Evolutionary conservation across 2,888 invertebrate genomes (phyloP).

Genomic region (Acrobasis suavella): DNA sequence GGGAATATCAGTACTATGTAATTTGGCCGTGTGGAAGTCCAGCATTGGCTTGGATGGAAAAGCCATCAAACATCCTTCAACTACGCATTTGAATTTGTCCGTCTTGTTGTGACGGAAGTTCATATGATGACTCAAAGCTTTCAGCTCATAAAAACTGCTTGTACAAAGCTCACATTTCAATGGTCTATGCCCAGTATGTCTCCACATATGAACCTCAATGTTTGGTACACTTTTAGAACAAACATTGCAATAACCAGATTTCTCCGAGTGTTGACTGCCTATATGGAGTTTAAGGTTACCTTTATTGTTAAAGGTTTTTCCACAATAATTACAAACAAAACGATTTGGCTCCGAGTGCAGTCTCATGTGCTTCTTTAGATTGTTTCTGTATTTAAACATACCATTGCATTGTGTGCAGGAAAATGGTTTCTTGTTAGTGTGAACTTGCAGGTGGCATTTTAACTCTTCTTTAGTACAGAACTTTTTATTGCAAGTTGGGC

Average conservation of each 20-base stretch:
- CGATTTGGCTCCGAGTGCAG: conserved; percentile 55
- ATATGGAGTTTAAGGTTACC: conserved; percentile 79
- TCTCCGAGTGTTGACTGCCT: conserved; percentile 76
- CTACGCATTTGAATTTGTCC: conserved; percentile 59
- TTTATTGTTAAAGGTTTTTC: conserved; percentile 66
- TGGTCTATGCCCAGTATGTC: conserved; percentile 77
- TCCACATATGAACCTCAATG: conserved; percentile 78
- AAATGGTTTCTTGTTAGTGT: conserved; percentile 58
- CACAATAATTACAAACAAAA: conserved; percentile 67
- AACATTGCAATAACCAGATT: conserved; percentile 75
- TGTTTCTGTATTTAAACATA: conserved; percentile 74
- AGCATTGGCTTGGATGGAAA: conserved; percentile 69
- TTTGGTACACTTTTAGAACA: conserved; percentile 79
- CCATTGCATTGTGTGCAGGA: conserved; percentile 67
- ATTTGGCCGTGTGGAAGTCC: conserved; percentile 61
- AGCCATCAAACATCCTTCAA: conserved; percentile 53
- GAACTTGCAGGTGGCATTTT: conserved; percentile 55
- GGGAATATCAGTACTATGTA: conserved; percentile 59
- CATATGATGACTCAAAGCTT: conserved; percentile 62
- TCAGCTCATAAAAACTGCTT: conserved; percentile 59
- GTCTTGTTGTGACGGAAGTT: conserved; percentile 64
- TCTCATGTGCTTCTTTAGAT: conserved; percentile 75
- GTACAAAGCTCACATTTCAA: conserved; percentile 66
- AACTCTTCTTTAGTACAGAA: conserved; percentile 65
- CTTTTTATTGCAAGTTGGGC: conserved; percentile 57